Base-by-base conservation (phyloP, 2,797 vertebrate genomes). In the Anableps anableps region DNA sequence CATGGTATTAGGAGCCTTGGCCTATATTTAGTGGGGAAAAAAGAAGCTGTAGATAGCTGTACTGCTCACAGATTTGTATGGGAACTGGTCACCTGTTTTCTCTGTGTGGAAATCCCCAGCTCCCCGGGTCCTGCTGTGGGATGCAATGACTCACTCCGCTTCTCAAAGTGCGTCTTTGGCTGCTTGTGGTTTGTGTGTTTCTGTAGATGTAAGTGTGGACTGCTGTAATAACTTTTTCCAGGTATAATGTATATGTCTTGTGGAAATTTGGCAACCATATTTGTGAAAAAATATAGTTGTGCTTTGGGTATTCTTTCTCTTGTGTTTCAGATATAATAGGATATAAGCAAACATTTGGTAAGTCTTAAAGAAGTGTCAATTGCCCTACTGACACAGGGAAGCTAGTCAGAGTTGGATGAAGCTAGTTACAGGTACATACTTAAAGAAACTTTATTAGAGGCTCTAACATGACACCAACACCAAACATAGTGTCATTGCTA, bases 81-180 rank as follows among this genome's bases (percentile, higher is more conserved):
- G 82, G 82, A 90, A 80, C 79, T 26, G 84, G 88, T 94, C 92
- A 94, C 92, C 94, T 93, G 92, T 88, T 94, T 95, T 90, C 81
- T 81, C 75, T 29, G 60, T 71, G 83, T 94, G 95, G 95, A 95
- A 96, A 94, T 94, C 90, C 95, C 95, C 95, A 88, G 34, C 88
- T 93, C 94, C 86, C 82, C 80, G 77, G 90, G 92, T 88, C 87
- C 82, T 88, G 77, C 83, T 91, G 88, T 80, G 82, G 83, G 92
- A 85, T 4, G 68, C 88, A 88, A 9, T 94, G 91, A 93, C 90
- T 94, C 92, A 95, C 90, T 86, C 80, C 83, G 88, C 76, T 83
- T 93, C 93, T 90, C 66, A 80, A 75, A 90, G 85, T 81, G 74
- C 88, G 85, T 77, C 80, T 91, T 84, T 89, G 84, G 84, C 72